These are phyloP conservation scores for Antheraea mylitta DNA, from an alignment of 1,140 invertebrate species.

Conservation along the genomic window DNA sequence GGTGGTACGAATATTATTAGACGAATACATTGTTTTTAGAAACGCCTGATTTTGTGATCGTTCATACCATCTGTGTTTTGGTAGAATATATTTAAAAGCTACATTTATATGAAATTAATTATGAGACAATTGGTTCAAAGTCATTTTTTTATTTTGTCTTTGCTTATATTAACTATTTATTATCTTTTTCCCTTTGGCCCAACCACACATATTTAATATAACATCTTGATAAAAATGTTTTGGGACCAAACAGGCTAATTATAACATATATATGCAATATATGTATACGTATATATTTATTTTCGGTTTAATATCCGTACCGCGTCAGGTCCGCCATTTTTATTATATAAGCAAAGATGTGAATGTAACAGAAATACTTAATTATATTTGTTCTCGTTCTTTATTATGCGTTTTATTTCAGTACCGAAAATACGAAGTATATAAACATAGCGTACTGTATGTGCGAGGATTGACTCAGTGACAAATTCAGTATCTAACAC, in stretches of 20 bases:
- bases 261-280: background rate
- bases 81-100: too few species aligned
- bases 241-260: conserved; percentile 40
- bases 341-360: conserved; percentile 54
- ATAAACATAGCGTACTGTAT: too few species aligned
- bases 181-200: conserved; percentile 32
- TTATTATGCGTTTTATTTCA: conserved; percentile 51
- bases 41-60: too few species aligned
- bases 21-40: too few species aligned
- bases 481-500: too few species aligned
- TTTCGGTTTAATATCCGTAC: background rate
- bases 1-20: background rate
- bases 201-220: conserved; percentile 19
- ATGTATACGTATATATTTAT: background rate
- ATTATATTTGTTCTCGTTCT: conserved; percentile 73
- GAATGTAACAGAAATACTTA: conserved; percentile 63
- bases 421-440: background rate
- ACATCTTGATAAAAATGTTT: conserved; percentile 14
- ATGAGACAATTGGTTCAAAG: too few species aligned
- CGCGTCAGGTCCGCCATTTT: conserved; percentile 14
- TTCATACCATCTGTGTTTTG: too few species aligned
- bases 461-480: too few species aligned
- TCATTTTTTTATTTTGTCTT: too few species aligned
- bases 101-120: too few species aligned
- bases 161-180: background rate